A percentile compares a stretch with the other conserved stretches of the same genome.
These are phyloP conservation scores for Mastomys coucha DNA, from an alignment of 2,113 vertebrate species.

Conservation along the genomic window DNA sequence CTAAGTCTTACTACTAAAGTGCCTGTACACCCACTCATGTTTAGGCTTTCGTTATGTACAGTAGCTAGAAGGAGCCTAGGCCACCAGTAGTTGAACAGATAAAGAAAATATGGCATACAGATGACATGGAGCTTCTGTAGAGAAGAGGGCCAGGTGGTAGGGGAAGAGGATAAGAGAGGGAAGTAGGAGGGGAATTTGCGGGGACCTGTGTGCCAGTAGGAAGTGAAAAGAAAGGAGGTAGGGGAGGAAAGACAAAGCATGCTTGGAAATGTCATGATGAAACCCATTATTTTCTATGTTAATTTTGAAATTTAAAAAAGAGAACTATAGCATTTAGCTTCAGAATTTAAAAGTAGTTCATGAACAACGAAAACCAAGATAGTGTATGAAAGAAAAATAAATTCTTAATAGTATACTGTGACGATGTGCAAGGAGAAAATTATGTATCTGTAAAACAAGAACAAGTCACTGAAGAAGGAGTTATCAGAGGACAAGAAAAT, in stretches of 20 bases:
- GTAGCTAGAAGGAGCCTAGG: not conserved
- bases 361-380: not conserved
- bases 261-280: not conserved
- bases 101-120: not conserved
- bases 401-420: not conserved
- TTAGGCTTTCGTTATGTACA: not conserved
- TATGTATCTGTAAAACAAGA: not conserved
- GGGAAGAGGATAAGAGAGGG: too few relatives aligned
- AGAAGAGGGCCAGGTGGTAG: not conserved
- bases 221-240: not conserved
- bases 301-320: not conserved
- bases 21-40: not conserved
- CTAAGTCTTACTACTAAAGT: not conserved
- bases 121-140: not conserved
- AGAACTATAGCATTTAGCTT: not conserved
- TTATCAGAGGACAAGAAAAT: not conserved
- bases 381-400: not conserved
- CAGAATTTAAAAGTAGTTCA: not conserved
- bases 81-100: not conserved
- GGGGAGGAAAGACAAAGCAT: not conserved
- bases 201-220: not conserved
- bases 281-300: not conserved
- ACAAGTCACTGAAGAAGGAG: not conserved
- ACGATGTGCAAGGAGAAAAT: not conserved
- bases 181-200: not conserved